Evolutionary conservation across 1,140 invertebrate genomes (phyloP).

Genomic region (Caenorhabditis inopinata): DNA sequence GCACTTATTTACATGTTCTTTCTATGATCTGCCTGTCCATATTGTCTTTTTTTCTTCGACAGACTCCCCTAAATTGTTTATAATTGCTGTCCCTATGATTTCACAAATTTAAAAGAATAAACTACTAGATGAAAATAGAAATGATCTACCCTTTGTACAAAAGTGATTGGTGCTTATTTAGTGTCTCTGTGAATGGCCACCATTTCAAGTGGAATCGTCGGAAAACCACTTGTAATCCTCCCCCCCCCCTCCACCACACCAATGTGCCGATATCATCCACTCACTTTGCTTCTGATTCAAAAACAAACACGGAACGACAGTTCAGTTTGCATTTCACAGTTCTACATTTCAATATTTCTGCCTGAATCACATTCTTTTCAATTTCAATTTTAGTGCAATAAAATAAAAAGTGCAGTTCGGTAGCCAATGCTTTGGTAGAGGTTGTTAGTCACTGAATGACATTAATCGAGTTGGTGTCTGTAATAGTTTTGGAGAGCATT

Average conservation of each 20-base stretch:
- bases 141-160: no score
- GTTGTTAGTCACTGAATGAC: conserved; percentile 11
- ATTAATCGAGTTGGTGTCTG: not conserved
- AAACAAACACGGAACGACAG: not conserved
- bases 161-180: no score
- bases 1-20: not conserved
- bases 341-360: not conserved
- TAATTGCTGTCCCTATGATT: not conserved
- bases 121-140: no score
- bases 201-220: conserved; percentile 8
- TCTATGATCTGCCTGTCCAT: not conserved
- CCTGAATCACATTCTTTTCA: no score
- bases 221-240: conserved; percentile 28
- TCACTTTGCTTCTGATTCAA: conserved; percentile 27
- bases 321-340: not conserved
- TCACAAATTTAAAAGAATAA: not conserved
- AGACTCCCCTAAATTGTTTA: no score
- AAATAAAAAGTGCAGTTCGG: not conserved
- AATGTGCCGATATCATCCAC: conserved; percentile 5
- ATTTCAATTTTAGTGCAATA: no score
- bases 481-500: no score
- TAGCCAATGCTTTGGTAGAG: not conserved
- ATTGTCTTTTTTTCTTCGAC: not conserved
- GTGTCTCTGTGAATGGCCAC: not conserved
- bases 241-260: no score